A percentile compares a stretch with the other conserved stretches of the same genome.
These are phyloP conservation scores for Netelia fuscicornis DNA, from an alignment of 2,888 invertebrate species.

Conservation along the genomic window DNA sequence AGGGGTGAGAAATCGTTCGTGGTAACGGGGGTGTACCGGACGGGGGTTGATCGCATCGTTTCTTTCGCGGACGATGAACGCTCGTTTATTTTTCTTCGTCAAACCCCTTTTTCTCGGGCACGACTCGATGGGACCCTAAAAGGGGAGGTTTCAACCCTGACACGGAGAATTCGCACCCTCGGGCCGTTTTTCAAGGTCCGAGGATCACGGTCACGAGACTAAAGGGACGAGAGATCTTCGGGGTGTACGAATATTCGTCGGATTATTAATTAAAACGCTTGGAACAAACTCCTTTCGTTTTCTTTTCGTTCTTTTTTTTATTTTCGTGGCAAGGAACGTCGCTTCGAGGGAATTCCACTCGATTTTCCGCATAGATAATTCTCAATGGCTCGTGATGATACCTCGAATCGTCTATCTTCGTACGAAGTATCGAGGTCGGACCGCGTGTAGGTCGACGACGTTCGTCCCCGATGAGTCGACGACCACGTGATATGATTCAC, in stretches of 20 bases:
- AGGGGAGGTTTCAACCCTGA: neutral
- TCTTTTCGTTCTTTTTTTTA: neutral
- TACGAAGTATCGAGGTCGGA: constrained; percentile 29
- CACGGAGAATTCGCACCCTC: constrained; percentile 47
- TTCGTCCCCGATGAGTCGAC: constrained; percentile 22
- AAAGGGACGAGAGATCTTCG: constrained; percentile 30
- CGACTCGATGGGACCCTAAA: neutral
- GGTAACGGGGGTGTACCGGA: neutral
- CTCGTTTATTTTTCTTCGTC: constrained; percentile 63
- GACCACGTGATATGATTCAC: constrained; percentile 18
- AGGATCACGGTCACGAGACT: constrained; percentile 19
- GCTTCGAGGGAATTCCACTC: too few species aligned
- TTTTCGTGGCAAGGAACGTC: constrained; percentile 21
- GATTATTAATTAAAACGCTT: constrained; percentile 63
- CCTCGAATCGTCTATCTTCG: constrained; percentile 7
- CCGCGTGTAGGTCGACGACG: neutral
- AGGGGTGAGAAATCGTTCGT: constrained; percentile 8
- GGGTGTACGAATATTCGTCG: constrained; percentile 24
- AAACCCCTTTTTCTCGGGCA: constrained; percentile 7
- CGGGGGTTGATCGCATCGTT: constrained; percentile 12
- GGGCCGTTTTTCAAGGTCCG: constrained; percentile 52
- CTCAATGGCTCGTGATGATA: constrained; percentile 19
- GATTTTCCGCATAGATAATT: constrained; percentile 38
- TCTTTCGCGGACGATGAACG: constrained; percentile 37
- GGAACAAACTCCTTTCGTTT: neutral